These are phyloP conservation scores for Hypercompe scribonia DNA, from an alignment of 2,888 invertebrate genomes.

Conservation along the genomic window DNA sequence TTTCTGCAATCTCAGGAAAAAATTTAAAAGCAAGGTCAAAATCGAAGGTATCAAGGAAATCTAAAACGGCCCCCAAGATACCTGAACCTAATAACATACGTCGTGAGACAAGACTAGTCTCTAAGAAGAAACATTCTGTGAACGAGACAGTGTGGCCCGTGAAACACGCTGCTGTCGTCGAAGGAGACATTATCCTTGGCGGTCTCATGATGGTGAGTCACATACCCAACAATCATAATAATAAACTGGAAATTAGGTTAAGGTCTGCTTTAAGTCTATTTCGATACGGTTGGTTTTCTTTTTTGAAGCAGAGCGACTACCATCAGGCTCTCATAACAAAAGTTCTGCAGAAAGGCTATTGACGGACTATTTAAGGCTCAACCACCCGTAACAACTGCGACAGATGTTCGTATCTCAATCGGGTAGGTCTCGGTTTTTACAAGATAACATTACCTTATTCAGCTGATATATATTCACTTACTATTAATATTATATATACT, in stretches of 20 bases:
- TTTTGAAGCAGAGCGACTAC: no score
- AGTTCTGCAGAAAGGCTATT: no score
- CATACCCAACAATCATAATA: neutral
- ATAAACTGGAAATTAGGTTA: neutral
- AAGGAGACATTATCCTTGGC: constrained; percentile 94
- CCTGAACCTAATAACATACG: constrained; percentile 17
- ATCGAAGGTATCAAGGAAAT: constrained; percentile 40
- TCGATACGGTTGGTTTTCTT: no score
- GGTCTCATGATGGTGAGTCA: constrained; percentile 93
- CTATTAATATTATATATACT: no score
- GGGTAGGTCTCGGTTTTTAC: no score
- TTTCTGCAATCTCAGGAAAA: neutral
- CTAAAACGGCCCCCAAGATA: constrained; percentile 38
- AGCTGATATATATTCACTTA: no score
- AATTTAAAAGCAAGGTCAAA: constrained; percentile 26
- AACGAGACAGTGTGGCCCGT: constrained; percentile 88
- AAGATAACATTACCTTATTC: no score
- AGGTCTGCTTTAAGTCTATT: no score
- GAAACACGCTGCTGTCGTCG: constrained; percentile 92
- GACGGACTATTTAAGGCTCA: no score
- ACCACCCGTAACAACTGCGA: no score
- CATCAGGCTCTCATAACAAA: no score
- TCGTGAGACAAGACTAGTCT: constrained; percentile 40
- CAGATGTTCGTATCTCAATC: no score
- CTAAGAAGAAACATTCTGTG: constrained; percentile 60